Base-by-base conservation (phyloP, 2,888 invertebrate genomes). In the Agrilus cyanescens region DNA sequence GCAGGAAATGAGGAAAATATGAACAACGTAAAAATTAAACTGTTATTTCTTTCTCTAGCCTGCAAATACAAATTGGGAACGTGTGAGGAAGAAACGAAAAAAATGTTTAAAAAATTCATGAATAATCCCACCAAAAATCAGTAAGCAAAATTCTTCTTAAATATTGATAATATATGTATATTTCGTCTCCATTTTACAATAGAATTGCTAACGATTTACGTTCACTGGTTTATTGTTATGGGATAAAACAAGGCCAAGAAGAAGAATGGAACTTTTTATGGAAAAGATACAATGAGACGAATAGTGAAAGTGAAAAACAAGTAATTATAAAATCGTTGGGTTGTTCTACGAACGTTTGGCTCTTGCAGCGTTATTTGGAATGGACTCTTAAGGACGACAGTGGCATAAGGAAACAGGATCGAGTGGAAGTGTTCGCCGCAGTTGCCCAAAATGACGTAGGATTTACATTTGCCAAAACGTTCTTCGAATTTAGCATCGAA, bases 201-300 rank as follows among this genome's bases (percentile, higher is more conserved):
- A 84, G 83, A 2, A 77, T 89, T 52, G 80, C 83, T 0, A 73
- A 80, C 13, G 82, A 88, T 64, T 65, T 86, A 5, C 76, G 82
- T 0, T 63, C 71, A 18, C 72, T 77, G 0, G 78, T 86, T 41
- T 87, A 85, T 66, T 89, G 89, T 63, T 76, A 74, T 37, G 82
- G 77, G 0, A 71, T 87, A 12, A 66, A 72, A 8, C 67, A 77
- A 50, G 88, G 88, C 33, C 70, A 72, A 6, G 74, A 76, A 48
- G 64, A 67, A 0, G 79, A 83, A 53, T 90, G 87, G 87, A 65
- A 83, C 31, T 87, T 85, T 69, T 69, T 82, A 14, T 82, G 82
- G 69, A 61, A 74, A 12, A 72, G 78, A 43, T 82, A 80, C 55
- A 66, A 70, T 49, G 66, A 66, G 31, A 71, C 81, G 8, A 80